Conservation (phyloP, 2,113 vertebrate genomes). For the Symphodus melops region DNA sequence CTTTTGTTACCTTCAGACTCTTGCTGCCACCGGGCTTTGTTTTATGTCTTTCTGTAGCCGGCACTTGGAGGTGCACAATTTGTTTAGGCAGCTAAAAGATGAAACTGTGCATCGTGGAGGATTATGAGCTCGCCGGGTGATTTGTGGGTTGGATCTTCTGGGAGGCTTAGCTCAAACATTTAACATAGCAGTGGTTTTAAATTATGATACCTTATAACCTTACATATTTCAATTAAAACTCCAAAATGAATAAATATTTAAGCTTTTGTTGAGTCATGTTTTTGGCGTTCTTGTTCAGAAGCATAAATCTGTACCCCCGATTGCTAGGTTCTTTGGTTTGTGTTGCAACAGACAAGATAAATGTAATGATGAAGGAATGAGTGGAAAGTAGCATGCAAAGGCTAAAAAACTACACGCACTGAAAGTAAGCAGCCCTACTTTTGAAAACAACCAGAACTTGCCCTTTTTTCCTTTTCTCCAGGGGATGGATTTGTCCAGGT, state of each 20-base stretch:
- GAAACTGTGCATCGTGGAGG: conserved; percentile 68
- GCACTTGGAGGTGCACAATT: conserved; percentile 76
- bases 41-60: conserved; percentile 71
- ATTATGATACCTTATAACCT: conserved; percentile 45
- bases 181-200: conserved; percentile 56
- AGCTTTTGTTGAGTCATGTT: conserved; percentile 42
- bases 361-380: conserved; percentile 54
- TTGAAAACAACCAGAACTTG: conserved; percentile 76
- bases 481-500: conserved; percentile 56
- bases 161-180: conserved; percentile 43
- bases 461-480: conserved; percentile 25
- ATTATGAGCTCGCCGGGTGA: conserved; percentile 81
- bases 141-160: conserved; percentile 75
- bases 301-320: conserved; percentile 28
- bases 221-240: conserved; percentile 56
- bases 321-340: conserved; percentile 43
- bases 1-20: conserved; percentile 64
- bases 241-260: conserved; percentile 30
- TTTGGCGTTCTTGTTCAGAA: conserved; percentile 37
- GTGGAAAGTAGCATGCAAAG: conserved; percentile 53
- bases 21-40: conserved; percentile 59
- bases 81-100: conserved; percentile 82
- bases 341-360: conserved; percentile 68
- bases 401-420: conserved; percentile 46
- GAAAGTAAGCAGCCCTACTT: conserved; percentile 70